Percentiles rank a stretch among this genome's conserved stretches.
phyloP scores from a whole-genome alignment of 2,797 vertebrate species.

The Ateles fusciceps region DNA sequence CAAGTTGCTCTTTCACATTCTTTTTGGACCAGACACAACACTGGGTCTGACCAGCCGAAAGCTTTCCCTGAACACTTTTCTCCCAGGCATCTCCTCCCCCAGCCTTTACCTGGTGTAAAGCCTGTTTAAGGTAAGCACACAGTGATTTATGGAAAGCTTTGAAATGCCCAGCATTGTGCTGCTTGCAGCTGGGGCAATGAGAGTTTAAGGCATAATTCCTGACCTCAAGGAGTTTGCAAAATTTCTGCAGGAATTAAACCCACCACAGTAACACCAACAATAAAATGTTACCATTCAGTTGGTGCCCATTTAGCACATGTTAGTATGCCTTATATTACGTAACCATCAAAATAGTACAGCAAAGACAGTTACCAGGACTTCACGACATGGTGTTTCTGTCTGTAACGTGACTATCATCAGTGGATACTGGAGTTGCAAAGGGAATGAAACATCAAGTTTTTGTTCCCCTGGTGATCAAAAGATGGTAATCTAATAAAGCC shows the following conservation, averaged over 20 bases:
- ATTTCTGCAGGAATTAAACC: background rate
- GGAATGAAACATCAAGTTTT: background rate
- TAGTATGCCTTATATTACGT: background rate
- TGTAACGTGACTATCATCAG: background rate
- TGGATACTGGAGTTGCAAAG: background rate
- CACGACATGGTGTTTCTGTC: background rate
- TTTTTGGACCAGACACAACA: background rate
- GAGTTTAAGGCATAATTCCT: background rate
- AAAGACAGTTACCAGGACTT: background rate
- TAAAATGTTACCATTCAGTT: no score
- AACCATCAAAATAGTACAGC: background rate
- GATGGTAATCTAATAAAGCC: background rate
- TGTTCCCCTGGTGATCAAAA: background rate
- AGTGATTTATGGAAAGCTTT: background rate
- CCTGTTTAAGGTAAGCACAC: background rate
- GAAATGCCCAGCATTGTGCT: background rate
- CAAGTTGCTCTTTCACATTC: background rate
- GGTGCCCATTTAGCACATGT: background rate
- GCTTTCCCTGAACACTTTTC: background rate
- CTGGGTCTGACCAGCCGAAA: background rate
- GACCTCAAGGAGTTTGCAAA: background rate
- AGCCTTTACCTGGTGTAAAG: background rate
- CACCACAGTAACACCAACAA: background rate
- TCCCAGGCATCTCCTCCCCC: background rate
- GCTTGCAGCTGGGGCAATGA: accelerated